phyloP scores from a whole-genome alignment of 2,113 vertebrate species.

The Lipotes vexillifer region DNA sequence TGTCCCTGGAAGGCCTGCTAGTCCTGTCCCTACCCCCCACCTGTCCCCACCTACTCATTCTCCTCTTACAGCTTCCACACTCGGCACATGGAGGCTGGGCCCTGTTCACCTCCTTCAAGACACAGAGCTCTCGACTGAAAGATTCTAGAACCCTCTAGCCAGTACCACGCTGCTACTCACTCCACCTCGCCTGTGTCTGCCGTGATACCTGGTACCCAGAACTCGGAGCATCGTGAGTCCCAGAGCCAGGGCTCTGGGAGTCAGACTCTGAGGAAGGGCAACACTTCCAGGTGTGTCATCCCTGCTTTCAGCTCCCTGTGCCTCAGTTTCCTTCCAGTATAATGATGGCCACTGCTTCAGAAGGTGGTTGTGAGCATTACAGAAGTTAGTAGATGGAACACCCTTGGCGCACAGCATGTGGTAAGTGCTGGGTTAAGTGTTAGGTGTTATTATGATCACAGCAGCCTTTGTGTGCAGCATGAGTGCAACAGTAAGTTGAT shows the following conservation, averaged over 20 bases:
- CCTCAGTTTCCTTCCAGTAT: background rate
- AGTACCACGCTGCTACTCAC: too few species aligned
- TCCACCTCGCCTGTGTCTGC: background rate
- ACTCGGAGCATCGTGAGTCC: accelerated
- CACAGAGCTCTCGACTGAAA: background rate
- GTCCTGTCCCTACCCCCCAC: background rate
- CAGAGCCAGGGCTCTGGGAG: background rate
- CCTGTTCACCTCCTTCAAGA: background rate
- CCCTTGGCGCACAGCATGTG: background rate
- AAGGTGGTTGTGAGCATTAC: background rate
- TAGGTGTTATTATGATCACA: background rate
- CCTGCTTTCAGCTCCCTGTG: background rate
- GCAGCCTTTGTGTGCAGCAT: background rate
- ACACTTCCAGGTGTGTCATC: background rate
- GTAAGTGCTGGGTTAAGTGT: background rate
- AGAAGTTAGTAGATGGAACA: background rate
- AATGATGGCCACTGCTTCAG: background rate
- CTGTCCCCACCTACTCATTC: background rate
- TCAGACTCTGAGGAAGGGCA: background rate
- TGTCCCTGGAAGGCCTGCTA: background rate
- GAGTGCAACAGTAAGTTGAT: background rate
- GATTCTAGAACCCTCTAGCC: background rate
- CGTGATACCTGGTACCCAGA: accelerated
- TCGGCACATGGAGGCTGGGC: background rate
- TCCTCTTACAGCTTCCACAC: background rate